Evolutionary conservation across 2,113 vertebrate species (phyloP).

Genomic region (Pseudolaguvia tuberculata): DNA sequence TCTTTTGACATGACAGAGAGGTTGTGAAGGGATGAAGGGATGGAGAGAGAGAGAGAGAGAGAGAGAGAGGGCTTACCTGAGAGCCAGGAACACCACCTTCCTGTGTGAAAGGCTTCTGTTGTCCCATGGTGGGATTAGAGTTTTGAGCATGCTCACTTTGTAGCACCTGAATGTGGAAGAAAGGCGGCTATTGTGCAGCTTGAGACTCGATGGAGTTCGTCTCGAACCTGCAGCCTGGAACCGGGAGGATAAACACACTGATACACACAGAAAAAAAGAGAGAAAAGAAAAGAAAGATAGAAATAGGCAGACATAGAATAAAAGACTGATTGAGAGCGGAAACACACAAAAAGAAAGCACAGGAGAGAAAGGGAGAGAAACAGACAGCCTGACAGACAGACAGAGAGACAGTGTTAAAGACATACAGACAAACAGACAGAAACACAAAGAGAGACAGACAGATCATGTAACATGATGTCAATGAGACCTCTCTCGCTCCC

Average conservation of each 20-base stretch:
- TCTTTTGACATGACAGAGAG: constrained; percentile 35
- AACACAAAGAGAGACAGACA: constrained; percentile 35
- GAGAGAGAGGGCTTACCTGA: constrained; percentile 54
- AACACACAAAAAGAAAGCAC: neutral
- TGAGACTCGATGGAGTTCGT: constrained; percentile 36
- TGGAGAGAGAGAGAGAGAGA: no score
- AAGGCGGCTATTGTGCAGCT: constrained; percentile 65
- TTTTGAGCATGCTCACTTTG: constrained; percentile 66
- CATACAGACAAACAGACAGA: neutral
- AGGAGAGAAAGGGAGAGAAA: neutral
- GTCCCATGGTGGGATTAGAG: constrained; percentile 66
- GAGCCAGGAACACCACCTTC: constrained; percentile 64
- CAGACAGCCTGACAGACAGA: neutral
- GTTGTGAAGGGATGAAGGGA: constrained; percentile 14
- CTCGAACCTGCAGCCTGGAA: constrained; percentile 19
- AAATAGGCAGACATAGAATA: neutral
- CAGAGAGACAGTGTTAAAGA: neutral
- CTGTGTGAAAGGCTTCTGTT: constrained; percentile 65
- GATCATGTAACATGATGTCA: neutral
- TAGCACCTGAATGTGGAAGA: constrained; percentile 66
- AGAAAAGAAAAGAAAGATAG: neutral
- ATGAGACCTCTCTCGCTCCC: constrained; percentile 28
- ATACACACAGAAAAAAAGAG: neutral
- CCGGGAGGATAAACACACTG: constrained; percentile 31
- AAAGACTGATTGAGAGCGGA: neutral